phyloP scores from a whole-genome alignment of 2,888 invertebrate species.

The Torymus texanus region DNA sequence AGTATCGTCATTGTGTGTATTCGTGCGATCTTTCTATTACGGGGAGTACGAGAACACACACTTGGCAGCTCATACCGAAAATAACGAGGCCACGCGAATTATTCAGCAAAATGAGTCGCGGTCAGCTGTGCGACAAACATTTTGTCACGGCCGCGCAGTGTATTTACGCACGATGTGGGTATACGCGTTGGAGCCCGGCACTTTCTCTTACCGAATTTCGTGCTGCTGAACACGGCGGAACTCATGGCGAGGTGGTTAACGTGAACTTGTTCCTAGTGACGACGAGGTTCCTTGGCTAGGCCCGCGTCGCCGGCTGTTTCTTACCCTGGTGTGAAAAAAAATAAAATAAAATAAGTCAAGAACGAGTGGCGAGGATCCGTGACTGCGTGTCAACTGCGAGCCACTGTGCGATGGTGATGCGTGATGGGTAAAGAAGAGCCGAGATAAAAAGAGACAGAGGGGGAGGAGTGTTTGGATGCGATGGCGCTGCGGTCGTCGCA shows the following conservation, averaged over 20 bases:
- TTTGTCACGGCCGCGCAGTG: no score
- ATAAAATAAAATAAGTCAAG: slow-evolving; percentile 9
- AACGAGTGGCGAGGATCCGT: slow-evolving; percentile 45
- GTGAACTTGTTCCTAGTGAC: no score
- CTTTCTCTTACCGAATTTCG: slow-evolving; percentile 41
- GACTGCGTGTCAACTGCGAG: slow-evolving; percentile 34
- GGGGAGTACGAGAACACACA: no score
- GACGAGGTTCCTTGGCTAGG: background rate
- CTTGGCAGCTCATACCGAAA: background rate
- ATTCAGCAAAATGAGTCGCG: slow-evolving; percentile 5
- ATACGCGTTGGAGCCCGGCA: background rate
- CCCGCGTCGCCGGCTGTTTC: background rate
- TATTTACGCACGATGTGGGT: background rate
- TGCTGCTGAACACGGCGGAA: slow-evolving; percentile 2
- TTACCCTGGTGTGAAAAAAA: no score
- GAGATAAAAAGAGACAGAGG: no score
- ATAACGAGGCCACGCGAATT: slow-evolving; percentile 6
- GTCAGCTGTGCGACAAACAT: no score
- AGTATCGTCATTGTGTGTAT: no score
- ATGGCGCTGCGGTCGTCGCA: no score
- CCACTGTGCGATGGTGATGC: no score
- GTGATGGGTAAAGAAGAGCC: no score
- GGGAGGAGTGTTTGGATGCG: no score
- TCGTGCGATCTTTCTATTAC: no score
- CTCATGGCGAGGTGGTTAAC: slow-evolving; percentile 23